Conservation (phyloP, 2,888 invertebrate species). For the Microplitis manilae region DNA sequence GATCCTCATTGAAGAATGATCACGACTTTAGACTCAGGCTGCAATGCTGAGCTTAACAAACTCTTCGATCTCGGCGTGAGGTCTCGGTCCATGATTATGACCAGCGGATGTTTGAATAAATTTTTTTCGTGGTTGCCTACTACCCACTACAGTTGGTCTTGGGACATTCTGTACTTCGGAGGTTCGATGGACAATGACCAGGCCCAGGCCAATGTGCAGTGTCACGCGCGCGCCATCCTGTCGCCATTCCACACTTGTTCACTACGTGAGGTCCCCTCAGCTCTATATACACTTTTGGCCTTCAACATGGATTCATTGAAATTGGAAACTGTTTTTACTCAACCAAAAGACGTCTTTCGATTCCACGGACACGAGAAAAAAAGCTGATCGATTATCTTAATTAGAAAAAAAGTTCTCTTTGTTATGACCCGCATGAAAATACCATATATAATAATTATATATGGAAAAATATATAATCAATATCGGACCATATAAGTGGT, state of each 20-base stretch:
- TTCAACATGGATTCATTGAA: neutral
- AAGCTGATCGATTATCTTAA: too few species aligned
- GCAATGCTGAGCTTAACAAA: constrained; percentile 55
- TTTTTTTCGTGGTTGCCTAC: neutral
- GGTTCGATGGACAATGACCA: constrained; percentile 58
- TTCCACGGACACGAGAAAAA: neutral
- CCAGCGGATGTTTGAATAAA: neutral
- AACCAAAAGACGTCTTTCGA: neutral
- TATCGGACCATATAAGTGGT: too few species aligned
- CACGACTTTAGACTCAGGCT: constrained; percentile 36
- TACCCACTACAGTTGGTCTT: constrained; percentile 21
- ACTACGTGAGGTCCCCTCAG: constrained; percentile 54
- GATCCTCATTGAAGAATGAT: constrained; percentile 51
- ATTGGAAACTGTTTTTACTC: neutral
- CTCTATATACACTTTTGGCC: constrained; percentile 36
- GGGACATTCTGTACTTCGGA: constrained; percentile 31
- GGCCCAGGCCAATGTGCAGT: constrained; percentile 56
- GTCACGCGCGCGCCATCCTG: constrained; percentile 63
- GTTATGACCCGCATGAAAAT: too few species aligned
- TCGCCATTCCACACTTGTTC: constrained; percentile 58
- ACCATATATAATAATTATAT: too few species aligned
- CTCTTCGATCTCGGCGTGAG: constrained; percentile 63
- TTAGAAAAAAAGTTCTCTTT: too few species aligned
- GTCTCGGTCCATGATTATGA: constrained; percentile 46
- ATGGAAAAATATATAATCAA: too few species aligned